Evolutionary conservation across 2,797 vertebrate species (phyloP).

Genomic region (Pipistrellus pipistrellus): DNA sequence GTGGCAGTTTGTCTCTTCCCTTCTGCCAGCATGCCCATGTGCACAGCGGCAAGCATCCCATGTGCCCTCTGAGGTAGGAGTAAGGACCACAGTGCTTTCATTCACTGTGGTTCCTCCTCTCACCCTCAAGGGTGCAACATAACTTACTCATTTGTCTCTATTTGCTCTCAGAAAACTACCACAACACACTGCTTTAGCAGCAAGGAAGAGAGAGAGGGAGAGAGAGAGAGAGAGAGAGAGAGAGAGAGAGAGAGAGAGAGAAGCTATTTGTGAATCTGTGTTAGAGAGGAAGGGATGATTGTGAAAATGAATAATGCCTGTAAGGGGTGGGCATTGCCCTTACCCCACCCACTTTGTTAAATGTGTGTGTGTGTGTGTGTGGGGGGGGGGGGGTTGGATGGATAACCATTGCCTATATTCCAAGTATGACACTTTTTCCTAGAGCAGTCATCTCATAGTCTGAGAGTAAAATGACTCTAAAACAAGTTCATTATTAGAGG

Average conservation of each 20-base stretch:
- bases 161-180: background rate
- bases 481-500: background rate
- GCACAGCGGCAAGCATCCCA: background rate
- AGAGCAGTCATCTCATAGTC: background rate
- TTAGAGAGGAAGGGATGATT: background rate
- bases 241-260: background rate
- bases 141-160: background rate
- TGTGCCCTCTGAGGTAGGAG: too few species aligned
- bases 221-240: background rate
- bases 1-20: background rate
- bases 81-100: too few species aligned
- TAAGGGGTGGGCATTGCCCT: background rate
- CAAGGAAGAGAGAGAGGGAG: background rate
- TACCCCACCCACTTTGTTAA: background rate
- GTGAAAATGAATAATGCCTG: background rate
- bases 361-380: too few species aligned
- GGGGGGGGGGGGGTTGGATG: fast-evolving
- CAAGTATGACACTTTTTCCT: background rate
- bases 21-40: background rate
- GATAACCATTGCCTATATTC: background rate
- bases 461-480: background rate
- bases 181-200: background rate
- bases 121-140: background rate
- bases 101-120: background rate
- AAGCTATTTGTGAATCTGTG: background rate